Conservation (phyloP, 1,140 invertebrate genomes). For the Drosophila sechellia region DNA sequence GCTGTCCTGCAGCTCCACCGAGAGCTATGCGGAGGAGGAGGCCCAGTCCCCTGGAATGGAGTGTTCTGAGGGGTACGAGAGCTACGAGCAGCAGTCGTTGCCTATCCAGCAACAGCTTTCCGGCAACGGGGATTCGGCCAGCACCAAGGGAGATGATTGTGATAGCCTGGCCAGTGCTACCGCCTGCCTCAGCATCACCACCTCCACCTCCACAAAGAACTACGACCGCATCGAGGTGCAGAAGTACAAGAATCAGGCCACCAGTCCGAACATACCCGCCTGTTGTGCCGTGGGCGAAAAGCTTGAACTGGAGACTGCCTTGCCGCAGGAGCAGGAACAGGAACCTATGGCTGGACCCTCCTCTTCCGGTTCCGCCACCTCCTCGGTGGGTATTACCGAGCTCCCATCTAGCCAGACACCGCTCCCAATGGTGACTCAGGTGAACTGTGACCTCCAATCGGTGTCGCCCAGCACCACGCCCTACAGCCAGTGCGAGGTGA, state of each 20-base stretch:
- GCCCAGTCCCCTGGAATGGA: conserved; percentile 66
- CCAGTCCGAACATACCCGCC: conserved; percentile 83
- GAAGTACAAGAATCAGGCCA: conserved; percentile 84
- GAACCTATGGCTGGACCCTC: conserved; percentile 22
- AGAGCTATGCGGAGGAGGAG: conserved; percentile 73
- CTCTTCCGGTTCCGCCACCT: conserved; percentile 20
- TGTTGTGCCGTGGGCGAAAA: conserved; percentile 65
- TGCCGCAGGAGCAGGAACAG: conserved; percentile 40
- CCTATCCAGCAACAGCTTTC: conserved; percentile 28
- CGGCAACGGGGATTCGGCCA: conserved; percentile 22
- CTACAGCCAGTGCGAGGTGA: conserved; percentile 75
- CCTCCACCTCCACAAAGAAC: conserved; percentile 78
- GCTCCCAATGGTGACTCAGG: conserved; percentile 41
- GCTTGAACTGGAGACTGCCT: conserved; percentile 40
- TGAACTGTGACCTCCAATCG: conserved; percentile 71
- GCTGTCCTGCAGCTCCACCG: conserved; percentile 69
- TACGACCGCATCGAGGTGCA: conserved; percentile 83
- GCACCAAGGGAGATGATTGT: conserved; percentile 65
- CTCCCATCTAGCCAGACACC: conserved; percentile 62
- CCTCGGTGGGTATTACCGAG: conserved; percentile 34
- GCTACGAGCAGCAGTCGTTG: conserved; percentile 40
- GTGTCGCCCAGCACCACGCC: conserved; percentile 79
- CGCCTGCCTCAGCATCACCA: conserved; percentile 79
- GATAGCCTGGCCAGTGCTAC: conserved; percentile 77
- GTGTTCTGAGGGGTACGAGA: conserved; percentile 63